phyloP scores from a whole-genome alignment of 2,888 invertebrate genomes.

The Mimachlamys varia region DNA sequence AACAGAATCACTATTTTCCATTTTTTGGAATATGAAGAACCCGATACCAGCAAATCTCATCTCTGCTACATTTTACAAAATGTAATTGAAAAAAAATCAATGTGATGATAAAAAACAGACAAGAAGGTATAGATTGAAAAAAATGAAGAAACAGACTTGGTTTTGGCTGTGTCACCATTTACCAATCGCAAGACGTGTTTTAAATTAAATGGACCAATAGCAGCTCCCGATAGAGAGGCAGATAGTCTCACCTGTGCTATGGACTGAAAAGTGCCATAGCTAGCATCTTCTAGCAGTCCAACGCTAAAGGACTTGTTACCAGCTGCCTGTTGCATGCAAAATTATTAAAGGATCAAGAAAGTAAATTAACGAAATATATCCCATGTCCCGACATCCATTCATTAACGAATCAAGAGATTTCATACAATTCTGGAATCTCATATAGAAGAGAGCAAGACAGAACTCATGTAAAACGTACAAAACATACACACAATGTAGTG shows the following conservation, averaged over 20 bases:
- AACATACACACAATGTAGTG: background rate
- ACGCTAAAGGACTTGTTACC: constrained; percentile 62
- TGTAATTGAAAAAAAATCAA: constrained; percentile 34
- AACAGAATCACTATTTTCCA: background rate
- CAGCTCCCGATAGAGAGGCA: constrained; percentile 36
- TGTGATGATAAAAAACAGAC: constrained; percentile 36
- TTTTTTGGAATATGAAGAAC: background rate
- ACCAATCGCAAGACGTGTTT: constrained; percentile 19
- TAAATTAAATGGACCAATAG: constrained; percentile 33
- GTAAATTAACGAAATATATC: constrained; percentile 30
- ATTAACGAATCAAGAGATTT: background rate
- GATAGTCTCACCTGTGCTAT: constrained; percentile 63
- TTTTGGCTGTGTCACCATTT: constrained; percentile 27
- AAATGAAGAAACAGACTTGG: constrained; percentile 32
- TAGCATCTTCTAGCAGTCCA: constrained; percentile 63
- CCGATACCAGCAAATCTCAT: constrained; percentile 38
- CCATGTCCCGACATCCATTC: constrained; percentile 1
- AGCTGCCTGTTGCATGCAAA: constrained; percentile 59
- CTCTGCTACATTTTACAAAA: constrained; percentile 23
- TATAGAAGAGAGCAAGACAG: background rate
- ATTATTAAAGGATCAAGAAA: constrained; percentile 36
- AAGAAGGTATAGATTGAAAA: constrained; percentile 37
- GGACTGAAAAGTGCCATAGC: constrained; percentile 68
- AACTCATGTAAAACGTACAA: background rate
- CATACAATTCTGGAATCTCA: background rate